Evolutionary conservation across 1,140 invertebrate species (phyloP).

Genomic region (Pogonus chalceus): DNA sequence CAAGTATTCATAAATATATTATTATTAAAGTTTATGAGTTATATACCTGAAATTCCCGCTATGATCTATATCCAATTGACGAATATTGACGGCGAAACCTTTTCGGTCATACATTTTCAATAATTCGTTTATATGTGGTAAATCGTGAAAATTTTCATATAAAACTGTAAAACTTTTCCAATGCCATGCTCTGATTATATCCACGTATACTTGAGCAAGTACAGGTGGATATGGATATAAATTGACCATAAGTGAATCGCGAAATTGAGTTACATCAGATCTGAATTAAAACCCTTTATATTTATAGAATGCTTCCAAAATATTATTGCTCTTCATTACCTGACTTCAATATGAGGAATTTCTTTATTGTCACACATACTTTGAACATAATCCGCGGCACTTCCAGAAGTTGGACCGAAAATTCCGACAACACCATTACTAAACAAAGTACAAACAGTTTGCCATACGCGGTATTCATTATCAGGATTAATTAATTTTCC

Average conservation of each 20-base stretch:
- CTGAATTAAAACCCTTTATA: neutral
- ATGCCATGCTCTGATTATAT: conserved; percentile 59
- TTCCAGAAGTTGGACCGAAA: conserved; percentile 65
- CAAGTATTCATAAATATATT: too few species aligned
- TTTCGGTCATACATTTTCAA: conserved; percentile 55
- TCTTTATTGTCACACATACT: conserved; percentile 80
- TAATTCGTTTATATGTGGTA: conserved; percentile 65
- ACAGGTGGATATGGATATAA: conserved; percentile 69
- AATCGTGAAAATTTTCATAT: conserved; percentile 68
- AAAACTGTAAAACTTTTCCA: conserved; percentile 81
- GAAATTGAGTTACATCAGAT: conserved; percentile 43
- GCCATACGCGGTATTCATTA: conserved; percentile 35
- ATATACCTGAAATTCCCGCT: conserved; percentile 42
- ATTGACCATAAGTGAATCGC: conserved; percentile 62
- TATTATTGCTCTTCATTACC: too few species aligned
- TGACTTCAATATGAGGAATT: conserved; percentile 73
- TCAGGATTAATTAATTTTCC: conserved; percentile 28
- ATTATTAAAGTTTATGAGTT: too few species aligned
- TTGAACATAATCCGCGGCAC: conserved; percentile 63
- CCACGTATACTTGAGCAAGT: conserved; percentile 57
- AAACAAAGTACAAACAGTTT: conserved; percentile 36
- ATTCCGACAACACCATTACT: conserved; percentile 59
- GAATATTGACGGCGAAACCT: conserved; percentile 43
- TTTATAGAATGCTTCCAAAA: too few species aligned
- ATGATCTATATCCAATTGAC: conserved; percentile 42